Base-by-base conservation (phyloP, 2,888 invertebrate genomes). In the Cephus pygmeus region DNA sequence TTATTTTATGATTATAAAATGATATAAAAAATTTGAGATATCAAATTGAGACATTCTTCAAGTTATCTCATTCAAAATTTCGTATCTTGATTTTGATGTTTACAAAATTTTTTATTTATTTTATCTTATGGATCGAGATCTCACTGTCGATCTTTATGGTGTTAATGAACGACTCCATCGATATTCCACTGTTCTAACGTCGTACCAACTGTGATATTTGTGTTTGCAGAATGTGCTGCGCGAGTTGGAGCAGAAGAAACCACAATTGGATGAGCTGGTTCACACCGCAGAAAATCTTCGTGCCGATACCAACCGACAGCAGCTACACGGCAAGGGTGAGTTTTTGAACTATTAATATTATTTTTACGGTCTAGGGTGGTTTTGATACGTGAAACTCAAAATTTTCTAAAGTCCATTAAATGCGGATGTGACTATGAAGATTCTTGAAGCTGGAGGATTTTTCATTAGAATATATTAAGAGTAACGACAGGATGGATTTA, bases 181-280 rank as follows among this genome's bases (percentile, higher is more conserved):
- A 69, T 33, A 30, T 69, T 69, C 0, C 0, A 30, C 69, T 69
- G 69, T 30, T 30, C 12, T 75, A 4, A 11, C 15, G 4, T 36
- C 11, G 4, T 69, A 30, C 34, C 9, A 69, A 31, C 12, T 35
- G 31, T 31, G 11, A 9, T 31, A 30, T 12, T 73, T 31, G 75
- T 85, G 79, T 81, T 81, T 92, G 31, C 93, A 97, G 97, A 96
- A 95, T 90, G 96, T 97, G 83, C 93, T 96, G 81, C 95, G 96
- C 34, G 96, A 97, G 92, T 91, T 97, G 92, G 96, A 96, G 91
- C 95, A 96, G 92, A 97, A 97, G 92, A 96, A 96, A 88, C 96
- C 96, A 9, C 97, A 97, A 92, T 92, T 97, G 90, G 96, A 96
- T 92, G 96, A 97, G 92, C 93, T 97, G 87, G 95, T 96, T 82